Base-by-base conservation (phyloP, 37 sponge, comb jelly and placozoan species). In the Theonella swinhoei region DNA sequence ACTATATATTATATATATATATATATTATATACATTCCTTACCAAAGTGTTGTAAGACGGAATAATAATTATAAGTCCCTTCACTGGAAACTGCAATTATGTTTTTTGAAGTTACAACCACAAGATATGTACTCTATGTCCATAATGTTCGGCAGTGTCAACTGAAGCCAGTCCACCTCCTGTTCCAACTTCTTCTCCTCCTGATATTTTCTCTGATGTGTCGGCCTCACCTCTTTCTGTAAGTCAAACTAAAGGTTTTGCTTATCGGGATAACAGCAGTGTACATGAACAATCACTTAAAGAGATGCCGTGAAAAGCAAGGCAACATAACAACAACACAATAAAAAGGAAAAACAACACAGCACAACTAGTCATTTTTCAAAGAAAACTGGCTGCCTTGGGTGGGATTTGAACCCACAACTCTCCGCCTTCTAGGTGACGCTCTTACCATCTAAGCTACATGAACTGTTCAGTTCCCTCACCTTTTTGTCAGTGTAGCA, bases 181-280 rank as follows among this genome's bases (percentile, higher is more conserved):
- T 38, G 62, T 64, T 67, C 31, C 68, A 40, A 24, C 63, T 33
- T 31, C 63, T 23, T 4, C 2, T 1, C 34, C 62, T 7, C 63
- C 32, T 47, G 30, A 22, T 11, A n/a, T 7, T n/a, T 36, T 32
- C 43, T 31, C 40, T 31, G 65, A 11, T 37, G 0, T 25, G 0
- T 42, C 43, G 3, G 33, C 70, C 69, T 29, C 62, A 26, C 82
- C 39, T 81, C 19, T 26, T 64, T 66, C 79, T 30, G 29, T 40
- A 24, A 9, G 7, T 8, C 38, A 20, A 20, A 19, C 60, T 20
- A 58, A 11, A 20, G 19, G 11, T 20, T 65, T 65, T 26, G 19
- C 7, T 20, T 65, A n/a, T 65, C 19, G 30, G n/a, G 7, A 65
- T 7, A 11, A 65, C 11, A 8, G 25, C n/a, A 29, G 19, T n/a